These are phyloP conservation scores for Notolabrus celidotus DNA, from an alignment of 2,797 vertebrate genomes.

Conservation along the genomic window DNA sequence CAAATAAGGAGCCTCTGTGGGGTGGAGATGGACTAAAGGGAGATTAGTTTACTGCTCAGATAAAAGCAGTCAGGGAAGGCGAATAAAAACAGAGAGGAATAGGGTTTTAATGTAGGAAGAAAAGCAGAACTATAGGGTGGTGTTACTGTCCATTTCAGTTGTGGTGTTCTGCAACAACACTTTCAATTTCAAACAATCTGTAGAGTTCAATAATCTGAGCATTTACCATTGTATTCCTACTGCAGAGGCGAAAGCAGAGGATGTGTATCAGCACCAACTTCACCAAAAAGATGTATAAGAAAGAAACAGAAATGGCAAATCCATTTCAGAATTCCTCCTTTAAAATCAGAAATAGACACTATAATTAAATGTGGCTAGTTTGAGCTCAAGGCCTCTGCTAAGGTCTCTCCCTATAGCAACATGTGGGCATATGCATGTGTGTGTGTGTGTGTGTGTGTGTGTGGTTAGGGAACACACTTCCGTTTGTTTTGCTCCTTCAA, in stretches of 20 bases:
- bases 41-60: constrained; percentile 35
- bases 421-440: not conserved
- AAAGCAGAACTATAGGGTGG: not conserved
- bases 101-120: not conserved
- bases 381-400: constrained; percentile 55
- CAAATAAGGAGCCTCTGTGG: constrained; percentile 25
- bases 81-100: not conserved
- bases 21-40: constrained; percentile 27
- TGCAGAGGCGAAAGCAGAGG: not conserved
- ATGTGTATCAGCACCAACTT: constrained; percentile 35
- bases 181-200: constrained; percentile 33
- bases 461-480: constrained; percentile 66
- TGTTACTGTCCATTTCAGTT: constrained; percentile 18
- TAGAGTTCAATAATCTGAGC: not conserved
- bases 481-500: constrained; percentile 72
- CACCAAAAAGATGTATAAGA: constrained; percentile 32
- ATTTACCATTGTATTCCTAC: not conserved
- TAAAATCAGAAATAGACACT: constrained; percentile 60
- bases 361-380: constrained; percentile 69
- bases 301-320: constrained; percentile 62
- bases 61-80: constrained; percentile 13
- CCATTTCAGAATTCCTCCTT: constrained; percentile 70
- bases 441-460: constrained; percentile 33
- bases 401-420: constrained; percentile 53
- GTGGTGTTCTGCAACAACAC: constrained; percentile 18